Evolutionary conservation across 2,113 vertebrate genomes (phyloP), one percentile per base, ranked within the genome.

Genomic region (Aplodontia rufa): DNA sequence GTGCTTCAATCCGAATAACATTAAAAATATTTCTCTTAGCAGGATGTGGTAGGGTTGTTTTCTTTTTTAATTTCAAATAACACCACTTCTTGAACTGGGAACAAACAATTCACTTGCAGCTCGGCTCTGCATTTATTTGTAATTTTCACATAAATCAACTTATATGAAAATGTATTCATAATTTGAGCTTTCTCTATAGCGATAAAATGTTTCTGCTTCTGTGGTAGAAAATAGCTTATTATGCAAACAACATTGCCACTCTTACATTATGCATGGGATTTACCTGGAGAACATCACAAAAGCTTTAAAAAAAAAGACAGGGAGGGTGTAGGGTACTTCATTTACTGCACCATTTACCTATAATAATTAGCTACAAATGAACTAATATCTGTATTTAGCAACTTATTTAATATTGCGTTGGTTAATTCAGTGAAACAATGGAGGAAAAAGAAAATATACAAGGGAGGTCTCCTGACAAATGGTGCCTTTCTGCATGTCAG

Each of bases 161-260:
- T 98, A 98, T 98, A 98, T 98, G 98, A 98, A 98, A 99, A 99
- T 98, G 97, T 98, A 98, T 98, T 98, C 98, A 98, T 98, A 98
- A 99, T 98, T 98, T 97, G 97, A 98, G 97, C 97, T 98, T 98
- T 98, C 98, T 98, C 98, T 98, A 97, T 98, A 98, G 98, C 98
- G 97, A 98, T 98, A 98, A 98, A 98, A 98, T 98, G 98, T 98
- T 98, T 98, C 98, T 98, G 98, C 98, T 98, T 98, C 98, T 98
- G 97, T 97, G 97, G 97, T 98, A 98, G 98, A 98, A 98, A 98
- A 98, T 98, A 98, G 98, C 98, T 98, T 98, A 98, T 98, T 98
- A 99, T 98, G 98, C 98, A 99, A 98, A 98, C 98, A 98, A 97
- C 98, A 98, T 98, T 98, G 98, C 98, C 97, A 94, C 97, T 98